Base-by-base conservation (phyloP, 2,888 invertebrate genomes). In the Smittia sp. region DNA sequence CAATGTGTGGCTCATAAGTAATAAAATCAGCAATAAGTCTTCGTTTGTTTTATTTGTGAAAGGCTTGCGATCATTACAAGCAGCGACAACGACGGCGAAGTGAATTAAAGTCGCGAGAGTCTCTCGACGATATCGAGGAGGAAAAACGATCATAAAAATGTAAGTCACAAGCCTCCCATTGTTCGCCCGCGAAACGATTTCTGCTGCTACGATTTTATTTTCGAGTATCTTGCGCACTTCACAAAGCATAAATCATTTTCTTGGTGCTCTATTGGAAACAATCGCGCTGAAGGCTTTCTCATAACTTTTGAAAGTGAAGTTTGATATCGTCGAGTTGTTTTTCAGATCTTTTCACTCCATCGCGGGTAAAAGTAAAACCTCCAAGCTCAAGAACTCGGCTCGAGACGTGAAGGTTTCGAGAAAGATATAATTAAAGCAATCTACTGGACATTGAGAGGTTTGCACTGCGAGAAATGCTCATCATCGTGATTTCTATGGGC, bases 11-110 rank as follows among this genome's bases (percentile, higher is more conserved):
- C 72, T 54, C 27, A 52, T 54, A n/a, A 72, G 62, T 25, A 63
- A 63, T 24, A 24, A 63, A 63, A 63, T 18, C 63, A 58, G 69
- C 54, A 69, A 69, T 69, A 69, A 69, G 54, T 72, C 20, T 38
- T 66, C 18, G 20, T n/a, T 18, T 66, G 38, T 32, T 54, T 58
- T 20, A 52, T 72, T 72, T 72, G 72, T 72, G 72, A 72, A 72
- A 72, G 72, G 72, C 52, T 22, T 72, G 52, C 39, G 62, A 58
- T 62, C 72, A 72, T 72, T 72, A 72, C 72, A 58, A 62, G n/a
- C 32, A 54, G 54, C 32, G 25, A 72, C 32, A 38, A 54, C 22
- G 13, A 68, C 38, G 13, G 9, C 68, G 46, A 54, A 67, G 39
- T 22, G 20, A 20, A 22, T n/a, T 15, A 39, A 32, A 62, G 27